These are phyloP conservation scores for Camponotus vicinus DNA, from an alignment of 1,140 invertebrate genomes.

Conservation along the genomic window DNA sequence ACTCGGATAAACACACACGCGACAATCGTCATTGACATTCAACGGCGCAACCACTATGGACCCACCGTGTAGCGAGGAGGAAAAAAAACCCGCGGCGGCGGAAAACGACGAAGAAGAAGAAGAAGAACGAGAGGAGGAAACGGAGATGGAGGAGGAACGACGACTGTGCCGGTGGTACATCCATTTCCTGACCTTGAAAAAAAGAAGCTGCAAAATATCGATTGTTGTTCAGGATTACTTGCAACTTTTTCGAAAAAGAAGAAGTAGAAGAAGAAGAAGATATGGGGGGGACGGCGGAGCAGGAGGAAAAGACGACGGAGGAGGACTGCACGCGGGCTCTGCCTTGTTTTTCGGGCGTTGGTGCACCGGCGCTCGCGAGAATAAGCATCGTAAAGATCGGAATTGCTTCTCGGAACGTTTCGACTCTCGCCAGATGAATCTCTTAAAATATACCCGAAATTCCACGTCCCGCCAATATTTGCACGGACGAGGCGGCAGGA, in stretches of 20 bases:
- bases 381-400: slow-evolving; percentile 83
- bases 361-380: slow-evolving; percentile 67
- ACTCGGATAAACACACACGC: slow-evolving; percentile 73
- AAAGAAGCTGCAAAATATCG: slow-evolving; percentile 63
- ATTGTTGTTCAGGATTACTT: slow-evolving; percentile 54
- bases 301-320: slow-evolving; percentile 23
- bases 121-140: slow-evolving; percentile 4
- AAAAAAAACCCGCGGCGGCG: background rate
- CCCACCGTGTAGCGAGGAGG: slow-evolving; percentile 20
- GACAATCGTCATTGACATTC: slow-evolving; percentile 74
- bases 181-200: slow-evolving; percentile 67
- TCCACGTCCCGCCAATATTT: slow-evolving; percentile 76
- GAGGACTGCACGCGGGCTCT: slow-evolving; percentile 38
- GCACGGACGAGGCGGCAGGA: slow-evolving; percentile 66
- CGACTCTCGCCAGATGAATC: slow-evolving; percentile 73
- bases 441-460: slow-evolving; percentile 81
- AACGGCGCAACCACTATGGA: slow-evolving; percentile 50
- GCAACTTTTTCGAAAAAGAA: slow-evolving; percentile 50
- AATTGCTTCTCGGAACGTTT: slow-evolving; percentile 81
- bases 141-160: background rate
- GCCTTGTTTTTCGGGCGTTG: slow-evolving; percentile 70
- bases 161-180: slow-evolving; percentile 19
- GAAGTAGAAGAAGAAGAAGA: background rate
- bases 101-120: too few species aligned
- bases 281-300: background rate